A percentile compares a stretch with the other conserved stretches of the same genome.
Evolutionary conservation across 2,113 vertebrate species (phyloP).

Genomic region (Neotoma lepida): DNA sequence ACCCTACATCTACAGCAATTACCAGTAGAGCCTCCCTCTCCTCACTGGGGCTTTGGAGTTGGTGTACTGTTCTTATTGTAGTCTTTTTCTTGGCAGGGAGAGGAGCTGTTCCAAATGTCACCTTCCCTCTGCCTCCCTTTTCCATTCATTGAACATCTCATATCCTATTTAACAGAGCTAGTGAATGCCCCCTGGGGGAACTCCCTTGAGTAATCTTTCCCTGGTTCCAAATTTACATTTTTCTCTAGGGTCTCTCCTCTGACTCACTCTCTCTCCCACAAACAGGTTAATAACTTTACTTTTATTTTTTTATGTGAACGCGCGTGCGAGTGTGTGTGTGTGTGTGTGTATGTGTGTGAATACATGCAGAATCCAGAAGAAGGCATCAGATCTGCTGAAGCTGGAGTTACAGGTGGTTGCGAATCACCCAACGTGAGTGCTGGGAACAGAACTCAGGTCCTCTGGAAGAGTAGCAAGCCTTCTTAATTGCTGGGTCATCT

Average conservation of each 20-base stretch:
- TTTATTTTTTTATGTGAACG: background rate
- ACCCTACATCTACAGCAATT: background rate
- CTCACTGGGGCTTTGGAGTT: background rate
- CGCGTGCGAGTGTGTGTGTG: background rate
- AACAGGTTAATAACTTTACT: background rate
- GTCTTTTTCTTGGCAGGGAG: background rate
- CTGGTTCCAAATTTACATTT: background rate
- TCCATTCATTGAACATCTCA: background rate
- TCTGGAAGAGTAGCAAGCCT: background rate
- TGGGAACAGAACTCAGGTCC: background rate
- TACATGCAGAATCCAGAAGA: background rate
- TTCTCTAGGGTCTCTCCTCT: background rate
- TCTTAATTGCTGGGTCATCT: background rate
- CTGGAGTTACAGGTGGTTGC: background rate
- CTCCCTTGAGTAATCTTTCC: background rate
- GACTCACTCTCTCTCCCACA: background rate
- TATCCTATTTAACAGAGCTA: slow-evolving; percentile 18
- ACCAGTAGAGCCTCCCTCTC: background rate
- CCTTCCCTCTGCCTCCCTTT: slow-evolving; percentile 19
- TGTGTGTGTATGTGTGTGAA: background rate
- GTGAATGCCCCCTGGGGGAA: background rate
- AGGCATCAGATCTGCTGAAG: background rate
- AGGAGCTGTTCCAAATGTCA: background rate
- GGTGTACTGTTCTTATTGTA: background rate
- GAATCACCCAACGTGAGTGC: background rate